These are phyloP conservation scores for Ammodytes marinus DNA, from an alignment of 2,113 vertebrate genomes.

Conservation along the genomic window DNA sequence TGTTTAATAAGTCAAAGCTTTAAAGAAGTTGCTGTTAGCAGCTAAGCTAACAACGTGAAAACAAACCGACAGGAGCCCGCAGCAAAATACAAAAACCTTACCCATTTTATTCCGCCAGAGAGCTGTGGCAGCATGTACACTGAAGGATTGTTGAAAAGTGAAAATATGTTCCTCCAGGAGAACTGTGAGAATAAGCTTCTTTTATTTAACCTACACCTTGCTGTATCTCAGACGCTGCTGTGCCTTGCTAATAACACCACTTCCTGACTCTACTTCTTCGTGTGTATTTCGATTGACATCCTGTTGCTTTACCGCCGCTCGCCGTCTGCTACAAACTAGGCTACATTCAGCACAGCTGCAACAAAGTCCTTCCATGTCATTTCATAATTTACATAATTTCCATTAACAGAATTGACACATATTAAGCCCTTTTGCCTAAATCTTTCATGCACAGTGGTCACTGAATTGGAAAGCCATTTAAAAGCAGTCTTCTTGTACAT, in stretches of 20 bases:
- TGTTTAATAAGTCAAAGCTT: not conserved
- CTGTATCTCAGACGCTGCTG: not conserved
- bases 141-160: not conserved
- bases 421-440: too few relatives aligned
- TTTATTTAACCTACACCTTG: not conserved
- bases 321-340: not conserved
- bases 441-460: too few relatives aligned
- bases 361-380: not conserved
- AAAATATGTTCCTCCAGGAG: not conserved
- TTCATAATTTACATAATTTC: not conserved
- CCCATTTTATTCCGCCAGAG: conserved; percentile 57
- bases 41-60: conserved; percentile 25
- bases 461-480: too few relatives aligned
- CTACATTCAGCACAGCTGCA: too few relatives aligned
- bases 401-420: too few relatives aligned
- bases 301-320: not conserved
- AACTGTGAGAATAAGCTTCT: not conserved
- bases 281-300: not conserved
- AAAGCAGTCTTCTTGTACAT: too few relatives aligned
- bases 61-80: not conserved
- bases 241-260: not conserved
- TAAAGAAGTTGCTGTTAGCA: conserved; percentile 17
- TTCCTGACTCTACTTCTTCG: conserved; percentile 39
- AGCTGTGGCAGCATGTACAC: not conserved
- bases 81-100: conserved; percentile 25